These are phyloP conservation scores for Clarias pachynema DNA, from an alignment of 2,797 vertebrate genomes.

Conservation along the genomic window DNA sequence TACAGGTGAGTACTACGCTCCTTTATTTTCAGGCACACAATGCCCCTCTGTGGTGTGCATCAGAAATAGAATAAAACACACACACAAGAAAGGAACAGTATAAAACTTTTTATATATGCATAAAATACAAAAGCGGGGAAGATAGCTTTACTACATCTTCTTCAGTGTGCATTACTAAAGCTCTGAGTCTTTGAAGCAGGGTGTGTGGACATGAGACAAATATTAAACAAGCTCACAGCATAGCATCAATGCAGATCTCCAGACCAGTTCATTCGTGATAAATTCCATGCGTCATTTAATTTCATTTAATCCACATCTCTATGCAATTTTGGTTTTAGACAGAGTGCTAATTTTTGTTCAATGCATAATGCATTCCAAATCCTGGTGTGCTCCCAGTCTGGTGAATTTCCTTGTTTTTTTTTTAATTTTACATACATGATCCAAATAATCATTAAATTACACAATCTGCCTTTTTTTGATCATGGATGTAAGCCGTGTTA, in stretches of 20 bases:
- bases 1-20: constrained; percentile 23
- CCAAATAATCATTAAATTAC: background rate
- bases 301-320: background rate
- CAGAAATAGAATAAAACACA: constrained; percentile 24
- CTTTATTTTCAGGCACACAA: constrained; percentile 38
- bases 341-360: background rate
- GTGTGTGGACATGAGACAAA: constrained; percentile 5
- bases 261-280: constrained; percentile 4
- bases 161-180: constrained; percentile 18
- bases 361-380: background rate
- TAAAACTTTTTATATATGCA: background rate
- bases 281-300: constrained; percentile 17
- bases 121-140: constrained; percentile 7
- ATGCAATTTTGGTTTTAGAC: background rate
- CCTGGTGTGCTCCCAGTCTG: background rate
- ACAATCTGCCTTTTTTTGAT: background rate
- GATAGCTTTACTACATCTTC: background rate
- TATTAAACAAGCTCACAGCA: constrained; percentile 45
- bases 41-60: constrained; percentile 36
- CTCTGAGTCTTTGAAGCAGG: background rate
- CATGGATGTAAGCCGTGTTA: background rate
- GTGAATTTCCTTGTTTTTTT: too few relatives aligned
- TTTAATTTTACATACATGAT: background rate
- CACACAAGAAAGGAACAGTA: background rate
- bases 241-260: constrained; percentile 18